Percentiles rank a stretch among this genome's conserved stretches.
Conservation (phyloP, 64 coral and sea anemone species). For the Porites lutea region DNA sequence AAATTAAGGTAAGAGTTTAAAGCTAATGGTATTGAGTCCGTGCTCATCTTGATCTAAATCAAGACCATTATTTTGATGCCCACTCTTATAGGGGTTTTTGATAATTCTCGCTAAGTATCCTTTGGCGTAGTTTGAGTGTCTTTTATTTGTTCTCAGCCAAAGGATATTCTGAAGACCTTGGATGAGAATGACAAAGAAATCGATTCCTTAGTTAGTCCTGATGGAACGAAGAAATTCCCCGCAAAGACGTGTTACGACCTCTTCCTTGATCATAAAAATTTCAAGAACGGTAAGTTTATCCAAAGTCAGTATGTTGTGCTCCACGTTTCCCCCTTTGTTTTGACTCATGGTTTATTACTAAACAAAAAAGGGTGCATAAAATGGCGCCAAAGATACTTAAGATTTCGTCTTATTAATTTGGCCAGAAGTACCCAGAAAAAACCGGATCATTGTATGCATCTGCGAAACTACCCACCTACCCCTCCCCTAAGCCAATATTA, state of each 20-base stretch:
- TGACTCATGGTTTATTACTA: no score
- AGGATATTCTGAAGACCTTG: background rate
- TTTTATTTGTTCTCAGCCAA: background rate
- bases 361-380: no score
- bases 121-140: background rate
- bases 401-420: no score
- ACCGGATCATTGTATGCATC: no score
- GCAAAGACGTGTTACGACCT: slow-evolving; percentile 58
- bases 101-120: background rate
- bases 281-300: slow-evolving; percentile 38
- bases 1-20: slow-evolving; percentile 10
- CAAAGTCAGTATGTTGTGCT: background rate
- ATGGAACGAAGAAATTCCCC: slow-evolving; percentile 64
- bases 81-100: background rate
- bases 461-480: no score
- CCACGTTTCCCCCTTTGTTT: no score
- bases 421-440: no score
- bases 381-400: no score
- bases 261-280: slow-evolving; percentile 50
- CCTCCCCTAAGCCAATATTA: no score
- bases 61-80: no score
- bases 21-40: background rate
- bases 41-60: no score
- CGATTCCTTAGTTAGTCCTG: slow-evolving; percentile 7
- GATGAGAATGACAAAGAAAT: slow-evolving; percentile 18